Evolutionary conservation across 92 coral and sea anemone species (phyloP).

Genomic region (Palythoa caribaeorum): DNA sequence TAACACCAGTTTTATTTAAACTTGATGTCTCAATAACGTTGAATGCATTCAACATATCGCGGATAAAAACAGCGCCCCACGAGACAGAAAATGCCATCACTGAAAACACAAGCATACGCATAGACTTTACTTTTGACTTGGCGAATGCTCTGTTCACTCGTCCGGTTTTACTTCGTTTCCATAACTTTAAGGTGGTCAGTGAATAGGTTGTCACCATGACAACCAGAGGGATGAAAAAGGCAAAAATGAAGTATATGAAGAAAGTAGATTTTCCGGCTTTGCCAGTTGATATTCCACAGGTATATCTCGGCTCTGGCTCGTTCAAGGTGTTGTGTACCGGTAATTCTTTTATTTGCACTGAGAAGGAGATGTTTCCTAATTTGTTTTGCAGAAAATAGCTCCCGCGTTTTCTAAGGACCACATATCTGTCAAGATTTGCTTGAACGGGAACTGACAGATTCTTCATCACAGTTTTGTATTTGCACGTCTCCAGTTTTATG

Average conservation of each 20-base stretch:
- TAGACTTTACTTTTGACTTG: slow-evolving; percentile 26
- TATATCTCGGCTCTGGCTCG: background rate
- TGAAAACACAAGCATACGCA: slow-evolving; percentile 31
- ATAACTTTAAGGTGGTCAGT: slow-evolving; percentile 23
- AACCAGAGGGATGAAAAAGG: slow-evolving; percentile 20
- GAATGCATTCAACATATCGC: slow-evolving; percentile 28
- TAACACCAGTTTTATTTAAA: background rate
- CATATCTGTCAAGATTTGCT: too few relatives aligned
- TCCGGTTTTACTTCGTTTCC: slow-evolving; percentile 28
- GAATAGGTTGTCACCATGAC: slow-evolving; percentile 30
- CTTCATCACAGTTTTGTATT: background rate
- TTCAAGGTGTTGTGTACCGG: background rate
- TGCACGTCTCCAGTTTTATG: background rate
- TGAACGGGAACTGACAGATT: background rate
- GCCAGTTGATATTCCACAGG: slow-evolving; percentile 39
- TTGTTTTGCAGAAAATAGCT: background rate
- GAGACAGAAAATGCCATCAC: slow-evolving; percentile 22
- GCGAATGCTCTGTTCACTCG: background rate
- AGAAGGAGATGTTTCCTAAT: background rate
- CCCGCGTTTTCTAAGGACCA: too few relatives aligned
- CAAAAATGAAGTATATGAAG: slow-evolving; percentile 16
- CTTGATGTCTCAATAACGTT: background rate
- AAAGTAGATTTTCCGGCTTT: background rate
- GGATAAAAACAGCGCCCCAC: slow-evolving; percentile 33
- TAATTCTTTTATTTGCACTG: background rate